Evolutionary conservation across 2,113 vertebrate species (phyloP).

Genomic region (Microtus oregoni): DNA sequence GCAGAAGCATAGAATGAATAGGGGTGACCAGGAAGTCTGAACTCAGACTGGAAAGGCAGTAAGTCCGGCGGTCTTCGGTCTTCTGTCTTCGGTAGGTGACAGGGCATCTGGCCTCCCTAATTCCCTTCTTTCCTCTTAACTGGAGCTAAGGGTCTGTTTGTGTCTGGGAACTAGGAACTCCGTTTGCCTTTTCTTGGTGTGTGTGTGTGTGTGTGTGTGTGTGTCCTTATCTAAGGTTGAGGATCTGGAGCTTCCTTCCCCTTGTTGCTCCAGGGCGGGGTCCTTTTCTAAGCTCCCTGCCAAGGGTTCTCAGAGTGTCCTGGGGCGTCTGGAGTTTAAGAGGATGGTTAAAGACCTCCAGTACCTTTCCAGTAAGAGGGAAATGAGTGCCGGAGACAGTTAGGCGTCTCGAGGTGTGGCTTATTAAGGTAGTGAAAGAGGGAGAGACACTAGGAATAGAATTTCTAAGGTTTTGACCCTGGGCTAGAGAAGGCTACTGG

Average conservation of each 20-base stretch:
- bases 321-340: background rate
- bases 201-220: no score
- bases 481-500: background rate
- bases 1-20: background rate
- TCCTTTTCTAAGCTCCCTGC: background rate
- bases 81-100: slow-evolving; percentile 9
- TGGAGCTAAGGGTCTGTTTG: background rate
- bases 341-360: background rate
- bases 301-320: background rate
- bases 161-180: background rate
- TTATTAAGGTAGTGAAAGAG: background rate
- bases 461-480: background rate
- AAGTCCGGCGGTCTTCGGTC: fast-evolving
- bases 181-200: background rate
- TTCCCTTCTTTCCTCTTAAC: background rate
- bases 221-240: background rate
- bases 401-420: background rate
- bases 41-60: background rate
- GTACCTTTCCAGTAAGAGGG: background rate
- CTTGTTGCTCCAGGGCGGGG: background rate
- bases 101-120: background rate
- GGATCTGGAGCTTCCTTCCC: background rate
- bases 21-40: slow-evolving; percentile 55
- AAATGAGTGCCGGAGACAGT: background rate
- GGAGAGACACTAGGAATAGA: background rate